phyloP scores from a whole-genome alignment of 2,888 invertebrate genomes.

The Caenorhabditis sinica region DNA sequence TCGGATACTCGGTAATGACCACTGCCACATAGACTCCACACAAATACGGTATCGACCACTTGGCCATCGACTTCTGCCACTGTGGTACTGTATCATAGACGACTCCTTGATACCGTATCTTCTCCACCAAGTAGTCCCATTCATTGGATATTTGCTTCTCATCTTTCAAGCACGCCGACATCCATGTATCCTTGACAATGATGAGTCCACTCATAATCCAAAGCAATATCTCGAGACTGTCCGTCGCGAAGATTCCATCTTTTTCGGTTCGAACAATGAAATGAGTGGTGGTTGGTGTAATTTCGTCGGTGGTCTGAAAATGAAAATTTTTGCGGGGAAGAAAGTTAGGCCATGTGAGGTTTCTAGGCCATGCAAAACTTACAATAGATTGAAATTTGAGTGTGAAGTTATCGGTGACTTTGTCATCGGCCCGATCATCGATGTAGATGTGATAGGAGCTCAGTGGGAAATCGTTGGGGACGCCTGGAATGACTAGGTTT shows the following conservation, averaged over 20 bases:
- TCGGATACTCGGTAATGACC: background rate
- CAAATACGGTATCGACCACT: slow-evolving; percentile 8
- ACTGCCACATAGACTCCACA: background rate
- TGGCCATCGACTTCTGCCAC: background rate
- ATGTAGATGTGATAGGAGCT: background rate
- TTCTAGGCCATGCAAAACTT: background rate
- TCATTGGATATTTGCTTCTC: background rate
- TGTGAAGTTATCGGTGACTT: background rate
- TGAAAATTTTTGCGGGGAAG: too few relatives aligned
- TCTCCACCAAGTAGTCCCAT: background rate
- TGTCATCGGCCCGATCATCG: background rate
- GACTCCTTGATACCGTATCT: background rate
- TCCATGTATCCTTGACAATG: slow-evolving; percentile 10
- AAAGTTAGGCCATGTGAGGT: too few relatives aligned
- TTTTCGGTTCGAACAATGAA: background rate
- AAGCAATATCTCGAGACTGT: background rate
- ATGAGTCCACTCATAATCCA: slow-evolving; percentile 21
- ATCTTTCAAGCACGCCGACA: background rate
- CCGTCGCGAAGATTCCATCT: slow-evolving; percentile 1
- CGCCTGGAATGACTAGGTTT: background rate
- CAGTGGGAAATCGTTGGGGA: background rate
- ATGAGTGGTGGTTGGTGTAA: slow-evolving; percentile 3
- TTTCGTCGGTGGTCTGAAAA: slow-evolving; percentile 1
- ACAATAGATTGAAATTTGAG: slow-evolving; percentile 15
- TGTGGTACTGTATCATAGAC: background rate